Percentiles rank a stretch among this genome's conserved stretches.
phyloP scores from a whole-genome alignment of 2,113 vertebrate genomes.

The Sylvietta virens region DNA sequence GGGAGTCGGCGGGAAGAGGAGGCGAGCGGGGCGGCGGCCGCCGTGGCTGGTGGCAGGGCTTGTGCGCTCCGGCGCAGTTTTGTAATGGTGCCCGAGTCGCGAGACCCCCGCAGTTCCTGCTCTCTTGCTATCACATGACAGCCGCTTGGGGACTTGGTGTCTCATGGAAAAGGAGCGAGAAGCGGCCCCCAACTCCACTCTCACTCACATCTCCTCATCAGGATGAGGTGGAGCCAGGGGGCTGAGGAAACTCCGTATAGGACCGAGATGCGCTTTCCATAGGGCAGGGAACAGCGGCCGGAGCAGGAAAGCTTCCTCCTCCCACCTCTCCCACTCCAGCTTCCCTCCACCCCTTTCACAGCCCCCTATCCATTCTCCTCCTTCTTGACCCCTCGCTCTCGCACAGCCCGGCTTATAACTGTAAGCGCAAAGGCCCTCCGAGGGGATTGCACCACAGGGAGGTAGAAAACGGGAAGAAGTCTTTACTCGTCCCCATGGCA shows the following conservation, averaged over 20 bases:
- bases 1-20: not conserved
- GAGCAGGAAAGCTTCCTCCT: not conserved
- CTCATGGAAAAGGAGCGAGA: conserved; percentile 44
- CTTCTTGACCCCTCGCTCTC: not conserved
- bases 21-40: not conserved
- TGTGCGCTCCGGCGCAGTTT: conserved; percentile 71
- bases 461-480: not conserved
- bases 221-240: conserved; percentile 1
- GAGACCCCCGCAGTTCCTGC: conserved; percentile 80
- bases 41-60: conserved; percentile 3
- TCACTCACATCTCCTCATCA: not conserved
- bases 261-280: not conserved
- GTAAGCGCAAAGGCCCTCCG: not conserved
- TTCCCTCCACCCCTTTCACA: not conserved
- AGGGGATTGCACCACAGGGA: not conserved
- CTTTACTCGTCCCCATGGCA: too few relatives aligned
- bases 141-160: conserved; percentile 70
- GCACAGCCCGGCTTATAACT: not conserved
- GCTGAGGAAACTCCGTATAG: not conserved
- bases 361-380: rapidly evolving
- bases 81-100: conserved; percentile 75
- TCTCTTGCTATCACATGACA: conserved; percentile 85
- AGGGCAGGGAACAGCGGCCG: not conserved
- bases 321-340: not conserved
- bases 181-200: not conserved